Evolutionary conservation across 2,113 vertebrate species (phyloP).

Genomic region (Ctenomys sociabilis): DNA sequence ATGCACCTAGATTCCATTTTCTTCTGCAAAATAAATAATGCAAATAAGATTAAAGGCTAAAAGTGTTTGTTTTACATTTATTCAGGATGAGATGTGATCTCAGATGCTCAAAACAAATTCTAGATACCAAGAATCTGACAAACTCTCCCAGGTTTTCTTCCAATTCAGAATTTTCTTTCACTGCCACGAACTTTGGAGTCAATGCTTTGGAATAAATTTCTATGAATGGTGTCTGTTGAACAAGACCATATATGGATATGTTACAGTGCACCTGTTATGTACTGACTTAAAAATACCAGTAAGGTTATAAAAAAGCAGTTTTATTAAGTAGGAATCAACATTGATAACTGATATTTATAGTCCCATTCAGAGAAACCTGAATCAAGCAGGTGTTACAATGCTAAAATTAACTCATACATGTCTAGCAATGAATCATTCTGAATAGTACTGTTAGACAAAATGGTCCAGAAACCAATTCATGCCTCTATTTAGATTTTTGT

Average conservation of each 20-base stretch:
- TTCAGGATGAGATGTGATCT: conserved; percentile 16
- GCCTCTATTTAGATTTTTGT: not conserved
- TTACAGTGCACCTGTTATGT: conserved; percentile 10
- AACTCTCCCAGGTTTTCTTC: conserved; percentile 37
- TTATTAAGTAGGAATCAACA: not conserved
- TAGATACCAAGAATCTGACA: conserved; percentile 61
- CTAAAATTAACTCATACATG: not conserved
- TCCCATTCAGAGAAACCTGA: not conserved
- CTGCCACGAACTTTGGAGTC: conserved; percentile 51
- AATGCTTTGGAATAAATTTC: conserved; percentile 54
- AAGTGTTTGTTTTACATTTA: conserved; percentile 57
- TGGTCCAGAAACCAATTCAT: not conserved
- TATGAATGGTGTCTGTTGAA: conserved; percentile 66
- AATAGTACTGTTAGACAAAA: not conserved
- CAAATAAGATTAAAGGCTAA: conserved; percentile 58
- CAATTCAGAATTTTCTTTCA: conserved; percentile 56
- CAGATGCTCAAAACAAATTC: conserved; percentile 60
- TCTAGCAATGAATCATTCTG: not conserved
- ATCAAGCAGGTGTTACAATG: not conserved
- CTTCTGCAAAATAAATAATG: conserved; percentile 63
- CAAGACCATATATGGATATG: not conserved
- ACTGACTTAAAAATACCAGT: conserved; percentile 37
- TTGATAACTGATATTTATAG: conserved; percentile 24
- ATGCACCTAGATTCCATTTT: conserved; percentile 36
- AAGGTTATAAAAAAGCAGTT: not conserved